These are phyloP conservation scores for Drosophila falleni DNA, from an alignment of 2,888 invertebrate genomes.

Conservation along the genomic window DNA sequence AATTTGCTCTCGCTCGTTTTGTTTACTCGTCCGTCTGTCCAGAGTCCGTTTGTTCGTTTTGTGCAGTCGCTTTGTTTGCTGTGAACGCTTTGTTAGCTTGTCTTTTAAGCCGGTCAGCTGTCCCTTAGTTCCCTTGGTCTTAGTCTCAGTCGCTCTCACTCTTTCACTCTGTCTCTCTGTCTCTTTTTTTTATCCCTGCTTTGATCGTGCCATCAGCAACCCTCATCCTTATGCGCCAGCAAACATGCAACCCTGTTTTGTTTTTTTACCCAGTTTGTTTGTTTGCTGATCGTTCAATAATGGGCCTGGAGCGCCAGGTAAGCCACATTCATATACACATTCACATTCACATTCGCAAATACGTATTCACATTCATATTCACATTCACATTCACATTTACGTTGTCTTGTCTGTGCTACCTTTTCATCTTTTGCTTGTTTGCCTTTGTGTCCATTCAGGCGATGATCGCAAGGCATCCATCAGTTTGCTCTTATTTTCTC, in stretches of 20 bases:
- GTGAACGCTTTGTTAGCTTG: constrained; percentile 43
- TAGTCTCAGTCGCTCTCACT: neutral
- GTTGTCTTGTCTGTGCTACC: constrained; percentile 34
- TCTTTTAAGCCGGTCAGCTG: constrained; percentile 55
- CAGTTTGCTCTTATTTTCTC: constrained; percentile 26
- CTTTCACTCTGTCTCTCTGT: neutral
- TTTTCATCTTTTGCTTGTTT: constrained; percentile 37
- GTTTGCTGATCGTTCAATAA: constrained; percentile 67
- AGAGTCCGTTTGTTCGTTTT: constrained; percentile 6
- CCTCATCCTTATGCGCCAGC: constrained; percentile 46
- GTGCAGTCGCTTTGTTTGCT: constrained; percentile 45
- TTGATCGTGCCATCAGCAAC: constrained; percentile 33
- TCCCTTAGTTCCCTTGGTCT: constrained; percentile 7
- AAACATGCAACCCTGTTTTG: constrained; percentile 58
- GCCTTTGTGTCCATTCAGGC: constrained; percentile 52
- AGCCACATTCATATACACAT: constrained; percentile 56
- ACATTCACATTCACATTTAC: constrained; percentile 14
- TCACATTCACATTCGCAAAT: constrained; percentile 28
- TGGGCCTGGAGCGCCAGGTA: constrained; percentile 74
- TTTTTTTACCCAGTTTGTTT: constrained; percentile 37
- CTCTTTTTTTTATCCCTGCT: neutral
- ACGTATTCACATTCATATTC: constrained; percentile 26
- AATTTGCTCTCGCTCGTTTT: constrained; percentile 18
- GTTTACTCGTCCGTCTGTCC: constrained; percentile 15
- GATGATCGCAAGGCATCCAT: constrained; percentile 44